These are phyloP conservation scores for Xylota segnis DNA, from an alignment of 2,888 invertebrate genomes.

Conservation along the genomic window DNA sequence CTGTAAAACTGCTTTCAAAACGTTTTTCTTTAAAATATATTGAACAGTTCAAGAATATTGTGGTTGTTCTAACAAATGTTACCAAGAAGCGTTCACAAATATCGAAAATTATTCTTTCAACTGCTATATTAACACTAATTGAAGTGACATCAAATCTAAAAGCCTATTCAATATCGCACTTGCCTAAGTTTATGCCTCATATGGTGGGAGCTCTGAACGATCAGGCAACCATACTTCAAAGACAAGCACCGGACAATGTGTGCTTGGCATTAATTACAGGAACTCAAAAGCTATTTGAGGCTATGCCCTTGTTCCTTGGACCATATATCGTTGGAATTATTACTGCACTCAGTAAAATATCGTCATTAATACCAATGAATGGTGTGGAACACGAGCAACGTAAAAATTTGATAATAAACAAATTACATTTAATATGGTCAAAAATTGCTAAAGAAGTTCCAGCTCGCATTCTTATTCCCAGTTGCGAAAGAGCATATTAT, in stretches of 20 bases:
- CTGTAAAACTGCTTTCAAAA: conserved; percentile 92
- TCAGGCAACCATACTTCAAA: conserved; percentile 85
- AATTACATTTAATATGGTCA: conserved; percentile 87
- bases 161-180: conserved; percentile 89
- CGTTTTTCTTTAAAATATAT: conserved; percentile 89
- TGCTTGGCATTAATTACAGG: conserved; percentile 87
- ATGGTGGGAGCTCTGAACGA: conserved; percentile 89
- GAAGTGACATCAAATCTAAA: conserved; percentile 89
- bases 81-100: conserved; percentile 80
- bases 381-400: conserved; percentile 84
- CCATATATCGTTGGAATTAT: conserved; percentile 92
- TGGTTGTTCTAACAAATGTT: conserved; percentile 88
- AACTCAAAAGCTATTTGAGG: conserved; percentile 92
- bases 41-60: conserved; percentile 88
- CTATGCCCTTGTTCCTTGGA: conserved; percentile 92
- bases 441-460: conserved; percentile 89
- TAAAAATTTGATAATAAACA: conserved; percentile 86
- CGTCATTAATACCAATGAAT: conserved; percentile 82
- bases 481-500: conserved; percentile 88
- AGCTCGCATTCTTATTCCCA: conserved; percentile 91
- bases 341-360: conserved; percentile 87
- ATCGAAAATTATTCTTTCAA: conserved; percentile 87
- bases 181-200: conserved; percentile 93
- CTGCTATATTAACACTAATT: conserved; percentile 89
- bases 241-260: conserved; percentile 81